A percentile compares a stretch with the other conserved stretches of the same genome.
phyloP scores from a whole-genome alignment of 2,113 vertebrate species.

The Eclectus roratus region DNA sequence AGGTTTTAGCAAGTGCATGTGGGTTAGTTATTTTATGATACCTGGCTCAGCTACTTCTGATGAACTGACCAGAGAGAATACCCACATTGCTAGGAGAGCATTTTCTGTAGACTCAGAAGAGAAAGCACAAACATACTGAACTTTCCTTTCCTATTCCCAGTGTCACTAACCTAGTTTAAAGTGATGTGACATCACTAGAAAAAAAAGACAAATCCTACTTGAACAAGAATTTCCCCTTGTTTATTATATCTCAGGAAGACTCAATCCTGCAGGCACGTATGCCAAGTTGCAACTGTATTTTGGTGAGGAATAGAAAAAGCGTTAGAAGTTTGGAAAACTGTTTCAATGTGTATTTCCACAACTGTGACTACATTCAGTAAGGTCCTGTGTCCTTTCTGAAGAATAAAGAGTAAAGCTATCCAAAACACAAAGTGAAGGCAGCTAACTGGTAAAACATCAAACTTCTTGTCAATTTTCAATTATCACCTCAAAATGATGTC shows the following conservation, averaged over 20 bases:
- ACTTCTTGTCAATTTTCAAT: background rate
- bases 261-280: background rate
- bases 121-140: background rate
- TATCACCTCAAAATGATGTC: background rate
- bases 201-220: background rate
- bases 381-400: background rate
- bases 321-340: background rate
- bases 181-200: background rate
- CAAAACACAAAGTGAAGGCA: background rate
- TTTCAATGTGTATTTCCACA: background rate
- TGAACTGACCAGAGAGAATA: slow-evolving; percentile 46
- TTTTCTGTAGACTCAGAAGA: background rate
- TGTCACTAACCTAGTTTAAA: slow-evolving; percentile 35
- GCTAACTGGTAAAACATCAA: background rate
- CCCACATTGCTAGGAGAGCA: slow-evolving; percentile 20
- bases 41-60: slow-evolving; percentile 39
- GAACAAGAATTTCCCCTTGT: background rate
- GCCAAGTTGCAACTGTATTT: background rate
- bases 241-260: background rate
- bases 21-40: slow-evolving; percentile 38
- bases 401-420: background rate
- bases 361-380: background rate
- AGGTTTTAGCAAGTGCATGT: slow-evolving; percentile 9
- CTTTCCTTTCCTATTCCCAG: slow-evolving; percentile 1
- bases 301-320: background rate